phyloP scores from a whole-genome alignment of 2,888 invertebrate species.

The Ecliptopera silaceata region DNA sequence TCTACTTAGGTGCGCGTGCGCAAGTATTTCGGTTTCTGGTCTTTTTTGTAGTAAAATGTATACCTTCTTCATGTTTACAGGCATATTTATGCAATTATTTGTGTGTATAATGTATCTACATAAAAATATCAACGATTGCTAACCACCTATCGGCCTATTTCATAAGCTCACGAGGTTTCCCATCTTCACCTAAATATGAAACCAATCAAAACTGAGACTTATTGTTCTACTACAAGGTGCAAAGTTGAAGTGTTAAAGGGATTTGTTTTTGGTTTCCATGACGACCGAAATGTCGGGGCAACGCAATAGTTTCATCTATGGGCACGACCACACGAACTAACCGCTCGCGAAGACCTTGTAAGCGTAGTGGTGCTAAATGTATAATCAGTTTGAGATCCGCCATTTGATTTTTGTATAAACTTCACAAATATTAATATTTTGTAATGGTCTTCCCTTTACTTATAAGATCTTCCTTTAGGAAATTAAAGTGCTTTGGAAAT shows the following conservation, averaged over 20 bases:
- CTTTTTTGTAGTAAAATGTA: no score
- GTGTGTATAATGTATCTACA: no score
- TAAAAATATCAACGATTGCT: slow-evolving; percentile 13
- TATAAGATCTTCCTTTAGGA: no score
- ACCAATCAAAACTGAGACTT: slow-evolving; percentile 14
- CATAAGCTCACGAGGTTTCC: slow-evolving; percentile 55
- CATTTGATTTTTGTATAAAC: no score
- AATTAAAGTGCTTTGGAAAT: no score
- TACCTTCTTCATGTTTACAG: no score
- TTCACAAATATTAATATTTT: no score
- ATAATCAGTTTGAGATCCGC: no score
- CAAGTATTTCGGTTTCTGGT: no score
- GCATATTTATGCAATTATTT: no score
- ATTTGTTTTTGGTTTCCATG: slow-evolving; percentile 70
- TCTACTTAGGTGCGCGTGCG: no score
- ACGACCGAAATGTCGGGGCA: slow-evolving; percentile 72
- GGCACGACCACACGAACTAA: slow-evolving; percentile 72
- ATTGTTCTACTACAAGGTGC: neutral
- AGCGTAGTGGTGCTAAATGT: slow-evolving; percentile 36
- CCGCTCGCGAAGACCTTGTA: slow-evolving; percentile 65
- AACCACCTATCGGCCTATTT: slow-evolving; percentile 54
- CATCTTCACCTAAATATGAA: slow-evolving; percentile 32
- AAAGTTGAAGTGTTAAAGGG: slow-evolving; percentile 18
- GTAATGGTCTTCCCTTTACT: no score
- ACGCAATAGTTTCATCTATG: slow-evolving; percentile 73